phyloP scores from a whole-genome alignment of 2,888 invertebrate species.

The Meta bourneti region DNA sequence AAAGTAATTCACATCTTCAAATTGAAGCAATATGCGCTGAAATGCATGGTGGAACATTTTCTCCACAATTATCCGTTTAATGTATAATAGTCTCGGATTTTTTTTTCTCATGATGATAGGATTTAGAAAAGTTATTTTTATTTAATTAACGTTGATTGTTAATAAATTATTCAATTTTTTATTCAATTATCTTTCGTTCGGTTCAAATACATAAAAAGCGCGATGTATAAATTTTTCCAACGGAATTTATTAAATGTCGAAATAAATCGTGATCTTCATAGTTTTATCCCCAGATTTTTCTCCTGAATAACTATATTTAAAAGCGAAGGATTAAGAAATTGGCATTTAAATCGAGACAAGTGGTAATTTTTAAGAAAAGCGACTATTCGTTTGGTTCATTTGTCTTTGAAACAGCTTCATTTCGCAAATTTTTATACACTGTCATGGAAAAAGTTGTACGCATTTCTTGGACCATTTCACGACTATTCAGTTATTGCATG shows the following conservation, averaged over 20 bases:
- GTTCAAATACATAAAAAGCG: neutral
- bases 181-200: conserved; percentile 13
- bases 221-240: neutral
- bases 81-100: neutral
- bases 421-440: too few species aligned
- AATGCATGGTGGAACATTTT: neutral
- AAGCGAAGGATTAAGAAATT: neutral
- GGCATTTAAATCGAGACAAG: neutral
- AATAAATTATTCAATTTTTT: conserved; percentile 6
- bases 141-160: conserved; percentile 18
- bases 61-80: neutral
- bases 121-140: neutral
- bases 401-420: too few species aligned
- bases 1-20: conserved; percentile 2
- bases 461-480: too few species aligned
- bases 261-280: neutral
- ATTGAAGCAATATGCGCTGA: neutral
- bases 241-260: neutral
- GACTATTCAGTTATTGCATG: too few species aligned
- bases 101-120: neutral
- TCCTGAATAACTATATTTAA: neutral
- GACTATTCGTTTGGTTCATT: too few species aligned
- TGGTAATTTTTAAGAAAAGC: neutral
- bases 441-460: too few species aligned
- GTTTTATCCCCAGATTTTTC: neutral